Base-by-base conservation (phyloP, 2,888 invertebrate species). In the Protophormia terraenovae region DNA sequence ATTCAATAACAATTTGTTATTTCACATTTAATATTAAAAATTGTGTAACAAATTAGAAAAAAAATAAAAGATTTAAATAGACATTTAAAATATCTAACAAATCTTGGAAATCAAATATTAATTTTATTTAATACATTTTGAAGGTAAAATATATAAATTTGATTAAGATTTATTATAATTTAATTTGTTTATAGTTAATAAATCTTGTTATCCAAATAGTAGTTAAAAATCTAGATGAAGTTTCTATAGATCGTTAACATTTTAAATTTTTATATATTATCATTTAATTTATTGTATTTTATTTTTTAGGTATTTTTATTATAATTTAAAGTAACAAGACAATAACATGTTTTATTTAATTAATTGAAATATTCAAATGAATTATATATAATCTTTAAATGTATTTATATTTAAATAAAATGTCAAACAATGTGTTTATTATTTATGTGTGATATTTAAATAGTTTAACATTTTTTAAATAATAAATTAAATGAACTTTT, bases 131-230 rank as follows among this genome's bases (percentile, higher is more conserved):
- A 10, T 80, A 62, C 0, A 2, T 8, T 10, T 50, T 73, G 67
- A 84, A 84, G 84, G 84, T 77, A 67, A 84, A 80, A 58, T 60
- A 41, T 81, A 50, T 55, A 55, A 58, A 19, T 55, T 64, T 45
- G 38, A 35, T 35, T 27, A 72, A 50, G 62, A 77, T 80, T 77
- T 50, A 76, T 67, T 53, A 73, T 66, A 62, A 41, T 14, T n/a
- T n/a, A n/a, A n/a, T n/a, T n/a, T n/a, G n/a, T n/a, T n/a, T n/a
- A n/a, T 67, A 62, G 45, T 71, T 50, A 75, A 69, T 75, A 69
- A 76, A 60, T 76, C 45, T 35, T 19, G 19, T 8, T 62, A 64
- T 45, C 27, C n/a, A n/a, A n/a, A n/a, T n/a, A n/a, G n/a, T 62
- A 79, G 16, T 60, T 66, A 22, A 24, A 29, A 77, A 64, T 35